Evolutionary conservation across 2,888 invertebrate genomes (phyloP).

Genomic region (Pheosia tremula): DNA sequence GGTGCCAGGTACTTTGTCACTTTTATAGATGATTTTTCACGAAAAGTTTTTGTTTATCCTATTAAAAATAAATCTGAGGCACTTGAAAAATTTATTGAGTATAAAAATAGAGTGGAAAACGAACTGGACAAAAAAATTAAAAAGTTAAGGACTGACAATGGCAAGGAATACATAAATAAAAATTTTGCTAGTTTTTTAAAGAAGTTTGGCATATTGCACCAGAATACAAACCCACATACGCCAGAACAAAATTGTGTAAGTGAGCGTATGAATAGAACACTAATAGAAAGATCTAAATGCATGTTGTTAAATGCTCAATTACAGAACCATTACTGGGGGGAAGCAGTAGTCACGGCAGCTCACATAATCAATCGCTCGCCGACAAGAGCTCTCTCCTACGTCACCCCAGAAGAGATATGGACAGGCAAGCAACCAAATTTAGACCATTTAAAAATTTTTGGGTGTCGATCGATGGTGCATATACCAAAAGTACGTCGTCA

Average conservation of each 20-base stretch:
- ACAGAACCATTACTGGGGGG: conserved; percentile 6
- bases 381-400: not conserved
- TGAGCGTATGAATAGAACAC: conserved; percentile 10
- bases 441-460: conserved; percentile 5
- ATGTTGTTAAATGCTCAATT: conserved; percentile 9
- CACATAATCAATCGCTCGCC: conserved; percentile 8
- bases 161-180: not conserved
- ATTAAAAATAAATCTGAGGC: conserved; percentile 10
- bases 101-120: not conserved
- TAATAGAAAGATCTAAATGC: conserved; percentile 9
- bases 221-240: conserved; percentile 1
- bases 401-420: conserved; percentile 10
- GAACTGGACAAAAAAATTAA: not conserved
- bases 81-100: not conserved
- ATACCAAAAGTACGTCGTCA: conserved; percentile 3
- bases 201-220: not conserved
- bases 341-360: conserved; percentile 11
- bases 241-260: conserved; percentile 6
- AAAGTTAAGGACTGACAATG: conserved; percentile 1
- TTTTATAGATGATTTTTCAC: conserved; percentile 14
- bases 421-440: conserved; percentile 4
- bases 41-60: conserved; percentile 8
- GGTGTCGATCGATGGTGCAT: conserved; percentile 6
- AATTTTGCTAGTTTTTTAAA: not conserved
- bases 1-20: conserved; percentile 14